A percentile compares a stretch with the other conserved stretches of the same genome.
Evolutionary conservation across 2,888 invertebrate genomes (phyloP).

Genomic region (Synanthedon andrenaeformis): DNA sequence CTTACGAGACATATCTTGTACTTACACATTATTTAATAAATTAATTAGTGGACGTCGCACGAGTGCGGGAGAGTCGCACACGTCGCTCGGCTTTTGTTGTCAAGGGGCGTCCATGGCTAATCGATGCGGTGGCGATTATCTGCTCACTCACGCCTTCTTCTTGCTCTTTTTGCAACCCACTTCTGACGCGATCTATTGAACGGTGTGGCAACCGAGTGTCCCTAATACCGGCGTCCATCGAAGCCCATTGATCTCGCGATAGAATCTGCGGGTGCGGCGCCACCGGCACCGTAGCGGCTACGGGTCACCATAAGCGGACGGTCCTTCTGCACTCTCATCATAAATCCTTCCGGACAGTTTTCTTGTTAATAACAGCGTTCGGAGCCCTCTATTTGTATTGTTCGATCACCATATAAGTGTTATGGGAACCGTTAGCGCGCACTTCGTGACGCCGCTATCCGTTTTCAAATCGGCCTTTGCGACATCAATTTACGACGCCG

Average conservation of each 20-base stretch:
- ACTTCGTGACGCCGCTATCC: slow-evolving; percentile 1
- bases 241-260: slow-evolving; percentile 9
- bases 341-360: slow-evolving; percentile 11
- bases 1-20: too few relatives aligned
- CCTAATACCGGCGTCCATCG: slow-evolving; percentile 7
- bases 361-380: slow-evolving; percentile 6
- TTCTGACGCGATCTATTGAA: not conserved
- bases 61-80: not conserved
- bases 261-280: slow-evolving; percentile 1
- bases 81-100: not conserved
- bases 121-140: slow-evolving; percentile 4
- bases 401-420: slow-evolving; percentile 10
- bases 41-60: not conserved
- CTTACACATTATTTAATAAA: not conserved
- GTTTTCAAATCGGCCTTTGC: slow-evolving; percentile 1
- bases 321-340: slow-evolving; percentile 4
- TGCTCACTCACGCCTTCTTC: not conserved
- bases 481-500: not conserved
- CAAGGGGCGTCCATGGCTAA: not conserved
- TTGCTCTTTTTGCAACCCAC: not conserved
- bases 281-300: not conserved
- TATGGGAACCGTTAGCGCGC: slow-evolving; percentile 1
- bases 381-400: slow-evolving; percentile 3
- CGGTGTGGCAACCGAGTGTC: slow-evolving; percentile 5
- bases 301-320: not conserved